A percentile compares a stretch with the other conserved stretches of the same genome.
These are phyloP conservation scores for Cerceris rybyensis DNA, from an alignment of 2,888 invertebrate species.

Conservation along the genomic window DNA sequence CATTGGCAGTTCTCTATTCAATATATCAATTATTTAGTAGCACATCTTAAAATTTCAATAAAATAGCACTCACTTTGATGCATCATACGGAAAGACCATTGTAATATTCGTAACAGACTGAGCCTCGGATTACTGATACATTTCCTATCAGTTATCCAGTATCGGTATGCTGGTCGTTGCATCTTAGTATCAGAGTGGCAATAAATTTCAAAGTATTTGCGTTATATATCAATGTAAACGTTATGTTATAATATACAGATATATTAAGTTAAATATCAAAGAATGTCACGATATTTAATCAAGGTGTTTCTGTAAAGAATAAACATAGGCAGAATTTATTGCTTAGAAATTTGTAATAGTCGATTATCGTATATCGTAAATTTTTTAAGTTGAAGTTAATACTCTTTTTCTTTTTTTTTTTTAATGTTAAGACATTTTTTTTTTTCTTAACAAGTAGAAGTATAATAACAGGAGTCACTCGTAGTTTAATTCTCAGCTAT, in stretches of 20 bases:
- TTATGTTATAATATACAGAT: slow-evolving; percentile 55
- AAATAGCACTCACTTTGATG: slow-evolving; percentile 52
- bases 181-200: slow-evolving; percentile 49
- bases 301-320: slow-evolving; percentile 64
- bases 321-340: slow-evolving; percentile 43
- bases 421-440: slow-evolving; percentile 22
- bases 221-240: slow-evolving; percentile 42
- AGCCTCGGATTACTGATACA: slow-evolving; percentile 47
- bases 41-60: slow-evolving; percentile 50
- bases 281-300: slow-evolving; percentile 64
- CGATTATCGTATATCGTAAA: slow-evolving; percentile 12
- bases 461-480: slow-evolving; percentile 22
- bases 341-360: slow-evolving; percentile 6
- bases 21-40: slow-evolving; percentile 70
- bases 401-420: slow-evolving; percentile 12
- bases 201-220: slow-evolving; percentile 34
- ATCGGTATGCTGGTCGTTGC: slow-evolving; percentile 54
- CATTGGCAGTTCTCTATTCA: slow-evolving; percentile 79
- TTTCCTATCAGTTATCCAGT: slow-evolving; percentile 34
- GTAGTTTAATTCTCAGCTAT: slow-evolving; percentile 24
- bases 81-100: slow-evolving; percentile 49
- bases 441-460: slow-evolving; percentile 6
- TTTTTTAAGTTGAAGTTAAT: slow-evolving; percentile 18
- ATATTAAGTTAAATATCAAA: slow-evolving; percentile 63
- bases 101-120: slow-evolving; percentile 43